phyloP scores from a whole-genome alignment of 2,888 invertebrate genomes.

The Lathronympha strigana region DNA sequence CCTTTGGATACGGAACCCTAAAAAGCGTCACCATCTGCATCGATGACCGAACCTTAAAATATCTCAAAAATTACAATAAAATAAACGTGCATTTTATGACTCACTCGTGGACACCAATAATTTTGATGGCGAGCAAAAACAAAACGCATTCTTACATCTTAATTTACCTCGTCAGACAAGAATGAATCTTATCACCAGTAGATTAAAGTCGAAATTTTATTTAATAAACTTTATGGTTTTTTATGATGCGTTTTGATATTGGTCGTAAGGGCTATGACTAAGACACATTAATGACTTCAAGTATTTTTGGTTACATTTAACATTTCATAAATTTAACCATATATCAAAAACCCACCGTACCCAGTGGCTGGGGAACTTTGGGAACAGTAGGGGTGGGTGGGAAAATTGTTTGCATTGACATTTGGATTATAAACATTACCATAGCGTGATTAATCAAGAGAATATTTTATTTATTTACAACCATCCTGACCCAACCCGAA shows the following conservation, averaged over 20 bases:
- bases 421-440: too few relatives aligned
- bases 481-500: too few relatives aligned
- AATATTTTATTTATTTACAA: too few relatives aligned
- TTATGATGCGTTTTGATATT: slow-evolving; percentile 17
- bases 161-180: slow-evolving; percentile 48
- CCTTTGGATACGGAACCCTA: neutral
- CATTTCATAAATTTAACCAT: too few relatives aligned
- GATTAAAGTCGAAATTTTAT: slow-evolving; percentile 44
- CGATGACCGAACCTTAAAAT: slow-evolving; percentile 9
- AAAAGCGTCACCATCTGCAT: neutral
- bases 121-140: slow-evolving; percentile 49
- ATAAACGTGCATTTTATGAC: neutral
- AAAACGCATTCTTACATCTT: slow-evolving; percentile 53
- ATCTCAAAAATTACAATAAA: slow-evolving; percentile 1
- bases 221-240: neutral
- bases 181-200: slow-evolving; percentile 20
- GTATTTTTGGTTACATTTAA: neutral
- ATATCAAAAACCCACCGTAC: too few relatives aligned
- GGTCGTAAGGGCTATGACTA: neutral
- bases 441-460: too few relatives aligned
- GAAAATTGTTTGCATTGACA: too few relatives aligned
- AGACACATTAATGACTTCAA: neutral
- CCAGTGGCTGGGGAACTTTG: too few relatives aligned
- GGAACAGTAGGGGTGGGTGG: too few relatives aligned
- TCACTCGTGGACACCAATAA: slow-evolving; percentile 60